A percentile compares a stretch with the other conserved stretches of the same genome.
phyloP scores from a whole-genome alignment of 1,140 invertebrate genomes.

The Ooceraea biroi region DNA sequence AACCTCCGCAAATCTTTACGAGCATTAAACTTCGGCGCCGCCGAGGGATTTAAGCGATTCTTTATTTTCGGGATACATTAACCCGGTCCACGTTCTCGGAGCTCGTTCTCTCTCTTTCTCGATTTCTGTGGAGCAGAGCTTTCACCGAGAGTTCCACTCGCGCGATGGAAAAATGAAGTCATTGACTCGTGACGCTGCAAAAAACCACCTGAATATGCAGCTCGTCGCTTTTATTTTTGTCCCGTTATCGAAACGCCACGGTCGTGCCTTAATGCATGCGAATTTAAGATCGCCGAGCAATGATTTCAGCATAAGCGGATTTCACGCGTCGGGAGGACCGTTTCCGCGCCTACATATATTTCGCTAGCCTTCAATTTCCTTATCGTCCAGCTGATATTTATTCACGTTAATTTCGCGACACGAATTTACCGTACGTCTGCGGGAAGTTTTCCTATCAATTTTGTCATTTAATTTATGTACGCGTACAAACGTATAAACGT shows the following conservation, averaged over 20 bases:
- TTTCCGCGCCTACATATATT: background rate
- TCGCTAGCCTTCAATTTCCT: background rate
- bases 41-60: constrained; percentile 44
- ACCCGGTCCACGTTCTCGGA: background rate
- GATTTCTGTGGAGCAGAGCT: background rate
- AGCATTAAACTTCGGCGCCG: constrained; percentile 49
- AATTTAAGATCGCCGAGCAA: constrained; percentile 24
- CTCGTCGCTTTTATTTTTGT: constrained; percentile 35
- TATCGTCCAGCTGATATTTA: background rate
- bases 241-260: constrained; percentile 3
- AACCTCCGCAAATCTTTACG: constrained; percentile 27
- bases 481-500: background rate
- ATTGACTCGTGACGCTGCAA: constrained; percentile 4
- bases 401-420: background rate
- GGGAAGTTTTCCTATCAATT: background rate
- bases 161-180: constrained; percentile 29
- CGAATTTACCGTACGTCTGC: background rate
- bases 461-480: background rate
- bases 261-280: constrained; percentile 3
- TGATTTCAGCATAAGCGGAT: constrained; percentile 19
- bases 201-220: constrained; percentile 40
- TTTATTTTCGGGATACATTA: constrained; percentile 49
- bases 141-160: background rate
- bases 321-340: constrained; percentile 7
- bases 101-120: background rate